These are phyloP conservation scores for Gnathonemus longibarbis DNA, from an alignment of 2,113 vertebrate genomes.

Conservation along the genomic window DNA sequence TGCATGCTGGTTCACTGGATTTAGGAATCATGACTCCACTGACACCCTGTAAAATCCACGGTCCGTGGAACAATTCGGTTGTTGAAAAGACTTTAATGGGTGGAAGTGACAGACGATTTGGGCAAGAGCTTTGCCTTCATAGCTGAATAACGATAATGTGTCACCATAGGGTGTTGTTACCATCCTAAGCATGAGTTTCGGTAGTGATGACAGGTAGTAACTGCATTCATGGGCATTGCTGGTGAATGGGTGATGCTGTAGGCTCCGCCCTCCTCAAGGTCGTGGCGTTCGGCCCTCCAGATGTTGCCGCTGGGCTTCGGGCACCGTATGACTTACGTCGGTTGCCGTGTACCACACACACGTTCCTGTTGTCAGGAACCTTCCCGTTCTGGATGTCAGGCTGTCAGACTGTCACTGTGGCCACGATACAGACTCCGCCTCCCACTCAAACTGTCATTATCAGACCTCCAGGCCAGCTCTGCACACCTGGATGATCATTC, in stretches of 20 bases:
- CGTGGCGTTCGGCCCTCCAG: not conserved
- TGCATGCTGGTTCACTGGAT: not conserved
- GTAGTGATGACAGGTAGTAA: not conserved
- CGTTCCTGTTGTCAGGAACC: not conserved
- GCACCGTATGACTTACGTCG: not conserved
- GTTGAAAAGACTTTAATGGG: not conserved
- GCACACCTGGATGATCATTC: not conserved
- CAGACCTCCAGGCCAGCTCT: not conserved
- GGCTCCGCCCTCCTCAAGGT: not conserved
- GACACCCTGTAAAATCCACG: not conserved
- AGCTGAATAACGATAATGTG: not conserved
- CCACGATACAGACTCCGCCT: not conserved
- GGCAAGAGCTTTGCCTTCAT: not conserved
- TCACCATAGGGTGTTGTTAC: not conserved
- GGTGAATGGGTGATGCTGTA: not conserved
- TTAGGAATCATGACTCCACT: not conserved
- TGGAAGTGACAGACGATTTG: not conserved
- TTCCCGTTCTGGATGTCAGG: not conserved
- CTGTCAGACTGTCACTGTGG: not conserved
- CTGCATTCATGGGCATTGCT: not conserved
- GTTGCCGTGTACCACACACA: not conserved
- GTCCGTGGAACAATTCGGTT: not conserved
- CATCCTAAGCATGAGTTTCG: not conserved
- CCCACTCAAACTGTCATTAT: not conserved
- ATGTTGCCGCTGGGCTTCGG: not conserved